Evolutionary conservation across 2,113 vertebrate species (phyloP).

Genomic region (Oenanthe melanoleuca): DNA sequence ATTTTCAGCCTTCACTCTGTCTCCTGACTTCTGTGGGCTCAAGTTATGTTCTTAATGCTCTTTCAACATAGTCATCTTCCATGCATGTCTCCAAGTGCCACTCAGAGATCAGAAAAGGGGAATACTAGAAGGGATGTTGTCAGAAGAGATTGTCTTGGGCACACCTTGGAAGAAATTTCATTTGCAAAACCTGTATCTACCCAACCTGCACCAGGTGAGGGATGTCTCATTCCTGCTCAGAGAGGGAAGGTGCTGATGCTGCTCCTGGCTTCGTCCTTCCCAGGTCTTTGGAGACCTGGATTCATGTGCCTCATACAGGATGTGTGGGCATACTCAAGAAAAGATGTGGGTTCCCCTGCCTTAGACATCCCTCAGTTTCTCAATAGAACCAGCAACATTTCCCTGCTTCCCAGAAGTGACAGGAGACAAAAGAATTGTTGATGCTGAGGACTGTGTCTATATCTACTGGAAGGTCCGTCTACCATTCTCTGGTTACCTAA

Average conservation of each 20-base stretch:
- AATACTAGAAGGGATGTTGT: neutral
- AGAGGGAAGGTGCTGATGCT: neutral
- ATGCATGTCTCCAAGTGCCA: neutral
- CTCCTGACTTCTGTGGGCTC: conserved; percentile 39
- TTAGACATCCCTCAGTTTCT: neutral
- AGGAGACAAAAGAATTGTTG: neutral
- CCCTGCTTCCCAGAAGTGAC: neutral
- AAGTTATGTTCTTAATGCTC: neutral
- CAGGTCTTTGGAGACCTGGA: neutral
- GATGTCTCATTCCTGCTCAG: neutral
- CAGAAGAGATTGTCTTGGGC: neutral
- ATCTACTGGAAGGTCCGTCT: neutral
- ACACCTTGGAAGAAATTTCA: neutral
- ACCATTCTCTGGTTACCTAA: neutral
- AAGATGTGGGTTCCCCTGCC: neutral
- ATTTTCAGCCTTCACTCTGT: conserved; percentile 31
- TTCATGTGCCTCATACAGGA: accelerated
- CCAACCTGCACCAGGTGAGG: neutral
- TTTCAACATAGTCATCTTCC: neutral
- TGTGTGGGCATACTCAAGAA: neutral
- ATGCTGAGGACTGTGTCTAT: neutral
- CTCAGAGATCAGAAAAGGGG: neutral
- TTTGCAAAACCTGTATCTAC: neutral
- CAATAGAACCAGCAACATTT: neutral
- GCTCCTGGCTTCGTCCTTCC: neutral